Evolutionary conservation across 2,797 vertebrate genomes (phyloP), one percentile per base, ranked within the genome.

Genomic region (Aeoliscus strigatus): DNA sequence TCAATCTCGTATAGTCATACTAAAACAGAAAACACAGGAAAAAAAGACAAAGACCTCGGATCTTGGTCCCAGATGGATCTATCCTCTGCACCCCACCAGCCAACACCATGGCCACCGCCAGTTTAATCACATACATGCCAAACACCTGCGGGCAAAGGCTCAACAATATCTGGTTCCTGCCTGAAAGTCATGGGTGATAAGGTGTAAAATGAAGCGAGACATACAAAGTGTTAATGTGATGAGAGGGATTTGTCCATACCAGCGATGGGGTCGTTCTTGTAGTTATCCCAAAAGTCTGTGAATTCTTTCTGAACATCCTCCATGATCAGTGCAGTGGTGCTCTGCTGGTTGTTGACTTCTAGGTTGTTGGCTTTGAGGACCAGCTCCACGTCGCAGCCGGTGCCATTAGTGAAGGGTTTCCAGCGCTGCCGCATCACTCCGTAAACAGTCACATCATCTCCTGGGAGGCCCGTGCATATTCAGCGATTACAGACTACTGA

Each of bases 61-160:
- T 82, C 59, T 90, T 91, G 39, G 90, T 95, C 67, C 94, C 95
- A 37, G 91, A 84, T 14, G 87, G 73, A 70, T 97, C 96, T 10
- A 80, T 90, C 76, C 94, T 92, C 78, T 94, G 93, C 14, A 97
- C 93, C 2, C 96, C 96, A n/a, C 96, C 95, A 37, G 94, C 92
- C 60, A 99, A 77, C 41, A 97, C 92, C 93, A 98, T 88, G 27
- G 92, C 92, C 51, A 99, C 92, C 1, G 96, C 91, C 66, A 99
- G 54, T 80, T 98, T 99, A 40, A 98, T 88, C 29, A 96, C 79
- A 64, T 95, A 98, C 88, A 99, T 87, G 18, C 96, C 94, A 75
- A 95, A 99, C 3, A 99, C 90, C 77, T 98, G 94, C 14, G 94
- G 94, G 51, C 96, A 99, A 28, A 99, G 81, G 52, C 94, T 97